Evolutionary conservation across 2,113 vertebrate species (phyloP).

Genomic region (Pagrus major): DNA sequence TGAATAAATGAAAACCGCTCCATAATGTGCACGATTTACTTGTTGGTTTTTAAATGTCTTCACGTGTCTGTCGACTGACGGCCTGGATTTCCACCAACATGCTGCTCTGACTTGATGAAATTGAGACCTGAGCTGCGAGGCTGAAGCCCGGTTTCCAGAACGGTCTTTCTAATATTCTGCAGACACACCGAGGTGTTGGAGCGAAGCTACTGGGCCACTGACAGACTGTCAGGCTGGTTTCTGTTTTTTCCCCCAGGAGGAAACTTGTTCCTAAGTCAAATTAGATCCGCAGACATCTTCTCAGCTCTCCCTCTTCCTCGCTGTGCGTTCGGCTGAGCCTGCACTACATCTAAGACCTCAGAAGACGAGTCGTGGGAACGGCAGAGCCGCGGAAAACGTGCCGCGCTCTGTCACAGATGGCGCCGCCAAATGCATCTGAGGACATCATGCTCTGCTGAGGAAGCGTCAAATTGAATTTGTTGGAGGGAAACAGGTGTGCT

Average conservation of each 20-base stretch:
- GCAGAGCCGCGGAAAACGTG: neutral
- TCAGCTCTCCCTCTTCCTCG: neutral
- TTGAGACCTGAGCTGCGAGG: neutral
- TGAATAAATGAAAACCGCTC: neutral
- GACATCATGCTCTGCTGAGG: constrained; percentile 63
- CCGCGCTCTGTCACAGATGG: constrained; percentile 60
- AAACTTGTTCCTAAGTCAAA: constrained; percentile 56
- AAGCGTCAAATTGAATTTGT: constrained; percentile 73
- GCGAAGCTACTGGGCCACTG: constrained; percentile 23
- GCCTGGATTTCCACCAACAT: neutral
- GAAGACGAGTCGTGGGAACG: constrained; percentile 41
- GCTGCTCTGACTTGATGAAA: neutral
- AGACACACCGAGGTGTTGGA: constrained; percentile 3
- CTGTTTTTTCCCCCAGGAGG: constrained; percentile 30
- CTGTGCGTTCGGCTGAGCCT: constrained; percentile 12
- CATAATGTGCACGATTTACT: neutral
- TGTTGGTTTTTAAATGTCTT: constrained; percentile 12
- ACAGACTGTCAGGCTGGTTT: constrained; percentile 41
- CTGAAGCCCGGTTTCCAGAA: neutral
- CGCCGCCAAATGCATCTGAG: constrained; percentile 47
- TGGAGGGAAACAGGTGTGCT: constrained; percentile 60
- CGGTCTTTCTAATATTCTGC: constrained; percentile 27
- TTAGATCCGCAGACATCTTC: constrained; percentile 56
- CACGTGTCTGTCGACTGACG: neutral
- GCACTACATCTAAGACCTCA: constrained; percentile 35